These are phyloP conservation scores for Leptopilina myrica DNA, from an alignment of 2,888 invertebrate species.

Conservation along the genomic window DNA sequence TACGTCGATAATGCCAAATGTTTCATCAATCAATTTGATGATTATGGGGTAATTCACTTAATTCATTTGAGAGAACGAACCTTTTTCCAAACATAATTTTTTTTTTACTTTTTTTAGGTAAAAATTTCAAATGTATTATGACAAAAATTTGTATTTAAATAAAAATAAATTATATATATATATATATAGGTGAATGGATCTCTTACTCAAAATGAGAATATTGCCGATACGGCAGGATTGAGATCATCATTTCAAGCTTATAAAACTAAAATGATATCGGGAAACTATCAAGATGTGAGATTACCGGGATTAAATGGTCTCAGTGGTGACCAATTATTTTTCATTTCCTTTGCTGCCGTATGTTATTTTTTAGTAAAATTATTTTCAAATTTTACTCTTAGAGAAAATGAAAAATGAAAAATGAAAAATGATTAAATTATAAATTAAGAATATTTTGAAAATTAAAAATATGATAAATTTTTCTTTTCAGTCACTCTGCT, in stretches of 20 bases:
- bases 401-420: too few relatives aligned
- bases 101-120: not conserved
- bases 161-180: conserved; percentile 7
- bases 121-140: too few relatives aligned
- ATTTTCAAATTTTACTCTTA: too few relatives aligned
- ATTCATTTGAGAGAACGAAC: not conserved
- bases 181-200: conserved; percentile 80
- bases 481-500: conserved; percentile 84
- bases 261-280: conserved; percentile 52
- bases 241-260: conserved; percentile 85
- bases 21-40: conserved; percentile 83
- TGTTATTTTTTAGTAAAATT: conserved; percentile 46
- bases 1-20: conserved; percentile 82
- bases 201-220: conserved; percentile 89
- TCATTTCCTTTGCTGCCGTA: conserved; percentile 86
- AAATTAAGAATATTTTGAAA: not conserved
- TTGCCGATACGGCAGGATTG: conserved; percentile 90
- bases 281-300: conserved; percentile 65
- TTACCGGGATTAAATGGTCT: conserved; percentile 82
- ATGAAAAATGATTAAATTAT: too few relatives aligned
- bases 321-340: conserved; percentile 85
- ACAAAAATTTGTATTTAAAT: too few relatives aligned
- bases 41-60: conserved; percentile 70
- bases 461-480: not conserved
- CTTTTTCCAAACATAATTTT: not conserved